A percentile compares a stretch with the other conserved stretches of the same genome.
Evolutionary conservation across 2,797 vertebrate genomes (phyloP).

Genomic region (Mycteria americana): DNA sequence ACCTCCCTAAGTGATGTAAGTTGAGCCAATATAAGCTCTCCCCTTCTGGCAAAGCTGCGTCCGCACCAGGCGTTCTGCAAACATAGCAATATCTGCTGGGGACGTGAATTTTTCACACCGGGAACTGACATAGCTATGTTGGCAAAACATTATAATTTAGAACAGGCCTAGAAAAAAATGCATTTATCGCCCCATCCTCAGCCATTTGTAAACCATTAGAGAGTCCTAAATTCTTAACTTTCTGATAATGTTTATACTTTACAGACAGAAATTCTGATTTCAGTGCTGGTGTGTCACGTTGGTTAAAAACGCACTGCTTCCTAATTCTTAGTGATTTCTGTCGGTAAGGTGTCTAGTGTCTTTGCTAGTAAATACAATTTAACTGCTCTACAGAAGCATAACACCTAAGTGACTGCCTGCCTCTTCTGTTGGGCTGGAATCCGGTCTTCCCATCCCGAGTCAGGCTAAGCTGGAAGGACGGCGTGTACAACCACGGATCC

Average conservation of each 20-base stretch:
- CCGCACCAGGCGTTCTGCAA: conserved; percentile 33
- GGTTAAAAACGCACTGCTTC: background rate
- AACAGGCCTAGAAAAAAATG: background rate
- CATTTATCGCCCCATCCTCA: background rate
- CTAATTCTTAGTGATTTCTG: background rate
- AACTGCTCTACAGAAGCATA: background rate
- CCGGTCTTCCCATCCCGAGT: background rate
- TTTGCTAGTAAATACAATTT: background rate
- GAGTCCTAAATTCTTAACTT: background rate
- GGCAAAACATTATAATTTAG: conserved; percentile 53
- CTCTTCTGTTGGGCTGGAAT: background rate
- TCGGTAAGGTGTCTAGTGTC: background rate
- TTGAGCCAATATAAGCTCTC: conserved; percentile 50
- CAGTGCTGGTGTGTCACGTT: background rate
- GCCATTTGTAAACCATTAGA: conserved; percentile 5
- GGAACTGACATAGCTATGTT: conserved; percentile 21
- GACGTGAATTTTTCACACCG: background rate
- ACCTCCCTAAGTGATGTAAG: conserved; percentile 25
- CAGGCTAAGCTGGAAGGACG: rapidly evolving
- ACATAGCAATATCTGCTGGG: conserved; percentile 48
- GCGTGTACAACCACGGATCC: rapidly evolving
- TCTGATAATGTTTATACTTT: background rate
- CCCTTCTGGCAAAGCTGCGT: conserved; percentile 35
- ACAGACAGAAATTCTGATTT: background rate
- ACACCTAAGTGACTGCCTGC: background rate